Conservation (phyloP, 1,140 invertebrate genomes). For the Sitophilus oryzae region DNA sequence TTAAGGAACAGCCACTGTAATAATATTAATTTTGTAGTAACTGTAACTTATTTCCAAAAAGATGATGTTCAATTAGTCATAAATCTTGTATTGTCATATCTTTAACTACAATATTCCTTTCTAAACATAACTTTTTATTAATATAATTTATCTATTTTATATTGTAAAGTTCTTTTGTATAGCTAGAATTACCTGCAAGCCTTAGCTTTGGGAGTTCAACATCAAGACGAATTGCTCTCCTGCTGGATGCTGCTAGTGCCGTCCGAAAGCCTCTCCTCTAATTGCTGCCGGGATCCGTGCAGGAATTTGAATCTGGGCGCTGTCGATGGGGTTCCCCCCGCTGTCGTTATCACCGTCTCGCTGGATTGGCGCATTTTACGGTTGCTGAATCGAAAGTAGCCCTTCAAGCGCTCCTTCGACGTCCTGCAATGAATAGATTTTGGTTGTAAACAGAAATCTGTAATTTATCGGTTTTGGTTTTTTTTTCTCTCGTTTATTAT, state of each 20-base stretch:
- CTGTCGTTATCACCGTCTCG: conserved; percentile 30
- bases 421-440: conserved; percentile 48
- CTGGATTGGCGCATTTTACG: conserved; percentile 35
- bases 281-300: neutral
- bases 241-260: neutral
- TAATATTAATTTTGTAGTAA: too few relatives aligned
- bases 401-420: conserved; percentile 56
- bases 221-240: conserved; percentile 1
- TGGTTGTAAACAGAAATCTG: too few relatives aligned
- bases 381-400: conserved; percentile 55
- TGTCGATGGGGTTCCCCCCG: conserved; percentile 19
- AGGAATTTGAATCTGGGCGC: neutral
- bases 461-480: too few relatives aligned
- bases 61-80: too few relatives aligned
- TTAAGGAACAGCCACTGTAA: too few relatives aligned
- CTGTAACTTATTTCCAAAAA: too few relatives aligned
- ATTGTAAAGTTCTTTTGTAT: too few relatives aligned
- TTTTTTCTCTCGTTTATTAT: too few relatives aligned
- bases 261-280: neutral
- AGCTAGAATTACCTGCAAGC: neutral
- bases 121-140: too few relatives aligned
- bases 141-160: too few relatives aligned
- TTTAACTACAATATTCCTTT: too few relatives aligned
- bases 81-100: too few relatives aligned
- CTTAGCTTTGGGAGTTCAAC: neutral